Conservation (phyloP, 2,888 invertebrate genomes). For the Drymonia ruficornis region DNA sequence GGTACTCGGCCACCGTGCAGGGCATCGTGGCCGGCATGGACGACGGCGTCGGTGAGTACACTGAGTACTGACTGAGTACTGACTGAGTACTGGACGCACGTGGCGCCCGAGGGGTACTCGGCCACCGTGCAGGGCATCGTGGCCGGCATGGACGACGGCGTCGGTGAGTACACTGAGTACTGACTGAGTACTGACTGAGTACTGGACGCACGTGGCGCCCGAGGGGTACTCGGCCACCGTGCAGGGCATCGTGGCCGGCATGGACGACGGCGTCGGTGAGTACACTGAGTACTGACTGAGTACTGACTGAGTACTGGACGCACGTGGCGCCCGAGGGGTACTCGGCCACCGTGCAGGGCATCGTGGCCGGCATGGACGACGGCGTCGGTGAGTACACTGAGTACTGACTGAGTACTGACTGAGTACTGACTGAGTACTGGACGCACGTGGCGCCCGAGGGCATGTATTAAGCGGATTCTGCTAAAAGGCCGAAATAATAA, state of each 20-base stretch:
- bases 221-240: conserved; percentile 93
- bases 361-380: conserved; percentile 95
- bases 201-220: conserved; percentile 87
- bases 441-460: conserved; percentile 88
- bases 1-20: conserved; percentile 93
- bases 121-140: conserved; percentile 94
- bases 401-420: too few species aligned
- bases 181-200: conserved; percentile 59
- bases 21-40: conserved; percentile 95
- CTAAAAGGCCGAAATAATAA: too few species aligned
- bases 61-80: neutral
- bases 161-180: conserved; percentile 80
- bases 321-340: conserved; percentile 88
- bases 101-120: conserved; percentile 89
- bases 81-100: conserved; percentile 86
- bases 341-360: conserved; percentile 93
- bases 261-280: conserved; percentile 93
- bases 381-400: conserved; percentile 86
- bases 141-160: conserved; percentile 95
- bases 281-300: conserved; percentile 3
- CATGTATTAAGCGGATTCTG: too few species aligned
- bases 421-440: too few species aligned
- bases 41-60: conserved; percentile 89
- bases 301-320: conserved; percentile 84
- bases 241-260: conserved; percentile 94